Percentiles rank a stretch among this genome's conserved stretches.
phyloP scores from a whole-genome alignment of 1,140 invertebrate species.

The Formica exsecta region DNA sequence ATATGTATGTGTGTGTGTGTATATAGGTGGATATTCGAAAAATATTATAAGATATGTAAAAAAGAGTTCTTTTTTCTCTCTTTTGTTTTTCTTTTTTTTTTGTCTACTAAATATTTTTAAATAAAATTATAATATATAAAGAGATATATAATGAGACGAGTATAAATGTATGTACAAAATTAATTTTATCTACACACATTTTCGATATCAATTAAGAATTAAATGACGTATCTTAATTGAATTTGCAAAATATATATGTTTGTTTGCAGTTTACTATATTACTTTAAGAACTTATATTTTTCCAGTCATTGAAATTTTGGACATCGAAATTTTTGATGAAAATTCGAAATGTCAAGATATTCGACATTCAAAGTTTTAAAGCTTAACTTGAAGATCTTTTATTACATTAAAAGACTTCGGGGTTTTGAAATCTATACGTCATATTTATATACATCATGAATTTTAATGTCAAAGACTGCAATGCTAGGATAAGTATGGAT shows the following conservation, averaged over 20 bases:
- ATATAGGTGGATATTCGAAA: not conserved
- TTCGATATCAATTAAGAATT: not conserved
- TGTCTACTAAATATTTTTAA: not conserved
- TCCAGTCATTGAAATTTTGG: not conserved
- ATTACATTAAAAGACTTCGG: slow-evolving; percentile 3
- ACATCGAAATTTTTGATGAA: not conserved
- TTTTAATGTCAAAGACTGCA: not conserved
- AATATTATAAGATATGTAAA: not conserved
- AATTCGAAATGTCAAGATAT: not conserved
- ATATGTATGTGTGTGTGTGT: not conserved
- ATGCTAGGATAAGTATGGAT: not conserved
- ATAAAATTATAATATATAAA: not conserved
- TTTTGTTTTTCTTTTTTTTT: not conserved
- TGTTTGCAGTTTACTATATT: not conserved
- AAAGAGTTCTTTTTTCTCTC: not conserved
- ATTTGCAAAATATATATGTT: not conserved
- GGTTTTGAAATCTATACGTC: not conserved
- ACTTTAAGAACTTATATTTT: not conserved
- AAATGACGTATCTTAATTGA: not conserved
- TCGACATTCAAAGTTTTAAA: slow-evolving; percentile 10
- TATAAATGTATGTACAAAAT: too few relatives aligned
- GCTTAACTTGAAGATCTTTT: not conserved
- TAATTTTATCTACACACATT: too few relatives aligned
- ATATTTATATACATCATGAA: not conserved
- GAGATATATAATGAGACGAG: too few relatives aligned